phyloP scores from a whole-genome alignment of 2,797 vertebrate genomes.

The Pipistrellus pygmaeus region DNA sequence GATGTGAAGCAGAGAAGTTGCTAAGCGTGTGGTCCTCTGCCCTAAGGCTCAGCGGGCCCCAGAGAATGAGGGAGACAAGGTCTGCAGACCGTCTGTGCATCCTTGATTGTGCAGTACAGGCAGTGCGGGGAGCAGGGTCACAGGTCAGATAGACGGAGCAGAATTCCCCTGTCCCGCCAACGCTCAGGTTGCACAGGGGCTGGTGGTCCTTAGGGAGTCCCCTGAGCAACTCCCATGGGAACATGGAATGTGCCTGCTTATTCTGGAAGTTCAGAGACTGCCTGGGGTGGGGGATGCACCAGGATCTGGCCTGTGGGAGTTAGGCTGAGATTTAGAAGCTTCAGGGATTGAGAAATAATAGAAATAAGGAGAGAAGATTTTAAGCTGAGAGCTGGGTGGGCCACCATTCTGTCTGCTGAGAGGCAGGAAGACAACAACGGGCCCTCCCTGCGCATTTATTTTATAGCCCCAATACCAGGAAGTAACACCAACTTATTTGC shows the following conservation, averaged over 20 bases:
- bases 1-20: not conserved
- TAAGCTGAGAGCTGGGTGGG: no score
- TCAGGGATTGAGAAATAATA: no score
- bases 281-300: rapidly evolving
- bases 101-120: not conserved
- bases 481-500: no score
- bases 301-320: no score
- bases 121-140: not conserved
- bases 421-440: no score
- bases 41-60: no score
- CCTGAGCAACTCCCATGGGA: not conserved
- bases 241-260: not conserved
- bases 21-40: not conserved
- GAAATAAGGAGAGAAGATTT: no score
- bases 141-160: not conserved
- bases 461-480: no score
- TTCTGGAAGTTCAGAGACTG: not conserved
- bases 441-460: no score
- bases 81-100: not conserved
- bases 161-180: not conserved
- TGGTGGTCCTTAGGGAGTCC: not conserved
- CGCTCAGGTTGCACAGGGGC: not conserved
- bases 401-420: no score
- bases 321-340: not conserved
- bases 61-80: not conserved